Evolutionary conservation across 2,888 invertebrate species (phyloP), one percentile per base, ranked within the genome.

Genomic region (Diplolepis rosae): DNA sequence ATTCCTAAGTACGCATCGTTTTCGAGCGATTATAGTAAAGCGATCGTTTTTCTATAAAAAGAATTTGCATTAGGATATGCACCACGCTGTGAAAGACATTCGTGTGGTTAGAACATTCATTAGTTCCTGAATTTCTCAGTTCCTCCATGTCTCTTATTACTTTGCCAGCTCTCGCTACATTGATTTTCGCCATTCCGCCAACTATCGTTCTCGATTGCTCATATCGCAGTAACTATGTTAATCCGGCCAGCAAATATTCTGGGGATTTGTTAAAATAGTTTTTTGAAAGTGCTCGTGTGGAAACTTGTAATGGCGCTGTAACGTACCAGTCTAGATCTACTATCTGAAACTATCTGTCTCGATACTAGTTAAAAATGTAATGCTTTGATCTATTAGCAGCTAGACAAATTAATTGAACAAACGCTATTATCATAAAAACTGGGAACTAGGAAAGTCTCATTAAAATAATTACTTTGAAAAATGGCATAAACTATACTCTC

Each of bases 101-200:
- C n/a, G 27, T 61, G 61, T 39, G 61, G 39, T 61, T 39, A 24
- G 61, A 13, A 42, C 39, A 42, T 61, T 42, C 39, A 42, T 61
- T 61, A 39, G 61, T 61, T 35, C 39, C 11, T 39, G 35, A 61
- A 35, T 54, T 9, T 11, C 15, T 18, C n/a, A 45, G 15, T 27
- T 11, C 27, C 24, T 61, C 15, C n/a, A 39, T 39, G 61, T 61
- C 27, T 39, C 61, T n/a, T 27, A 61, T n/a, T 61, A 61, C 61
- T 61, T 42, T 42, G 39, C 39, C 61, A 35, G 61, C 61, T 35
- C n/a, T 61, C 39, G 39, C 61, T 61, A 42, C 39, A 61, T 61
- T 61, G 27, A 61, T 61, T 61, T 61, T 42, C 39, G 9, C 27
- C 24, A 61, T 42, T 61, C n/a, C 39, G n/a, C 61, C 9, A 27